These are phyloP conservation scores for Actinopyga echinites DNA, from an alignment of 53 echinoderm and acorn worm species.

Conservation along the genomic window DNA sequence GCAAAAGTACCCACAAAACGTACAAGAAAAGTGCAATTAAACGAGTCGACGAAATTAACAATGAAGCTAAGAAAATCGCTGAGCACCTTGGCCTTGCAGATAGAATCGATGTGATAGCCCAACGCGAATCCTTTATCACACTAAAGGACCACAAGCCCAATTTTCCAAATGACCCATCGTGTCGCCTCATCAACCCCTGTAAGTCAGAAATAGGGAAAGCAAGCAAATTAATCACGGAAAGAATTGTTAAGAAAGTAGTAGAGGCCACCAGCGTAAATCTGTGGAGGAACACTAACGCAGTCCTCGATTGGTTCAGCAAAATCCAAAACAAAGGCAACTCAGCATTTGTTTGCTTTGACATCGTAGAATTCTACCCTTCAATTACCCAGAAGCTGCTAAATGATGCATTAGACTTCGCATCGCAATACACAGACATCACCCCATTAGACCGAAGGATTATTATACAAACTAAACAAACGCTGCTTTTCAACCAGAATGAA, in stretches of 20 bases:
- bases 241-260: neutral
- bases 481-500: neutral
- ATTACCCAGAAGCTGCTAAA: slow-evolving; percentile 13
- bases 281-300: slow-evolving; percentile 6
- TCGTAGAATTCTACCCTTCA: neutral
- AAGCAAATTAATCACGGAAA: neutral
- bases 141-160: no score
- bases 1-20: no score
- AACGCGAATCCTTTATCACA: neutral
- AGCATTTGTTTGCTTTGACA: neutral
- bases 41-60: no score
- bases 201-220: neutral
- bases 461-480: neutral
- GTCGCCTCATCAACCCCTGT: no score
- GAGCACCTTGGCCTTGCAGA: no score
- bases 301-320: slow-evolving; percentile 15
- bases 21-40: no score
- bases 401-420: slow-evolving; percentile 15
- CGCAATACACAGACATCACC: neutral
- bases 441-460: neutral
- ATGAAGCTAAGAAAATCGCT: no score
- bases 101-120: neutral
- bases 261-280: neutral
- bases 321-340: neutral
- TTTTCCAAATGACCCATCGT: no score